A percentile compares a stretch with the other conserved stretches of the same genome.
phyloP scores from a whole-genome alignment of 2,113 vertebrate genomes.

The Loxodonta africana region DNA sequence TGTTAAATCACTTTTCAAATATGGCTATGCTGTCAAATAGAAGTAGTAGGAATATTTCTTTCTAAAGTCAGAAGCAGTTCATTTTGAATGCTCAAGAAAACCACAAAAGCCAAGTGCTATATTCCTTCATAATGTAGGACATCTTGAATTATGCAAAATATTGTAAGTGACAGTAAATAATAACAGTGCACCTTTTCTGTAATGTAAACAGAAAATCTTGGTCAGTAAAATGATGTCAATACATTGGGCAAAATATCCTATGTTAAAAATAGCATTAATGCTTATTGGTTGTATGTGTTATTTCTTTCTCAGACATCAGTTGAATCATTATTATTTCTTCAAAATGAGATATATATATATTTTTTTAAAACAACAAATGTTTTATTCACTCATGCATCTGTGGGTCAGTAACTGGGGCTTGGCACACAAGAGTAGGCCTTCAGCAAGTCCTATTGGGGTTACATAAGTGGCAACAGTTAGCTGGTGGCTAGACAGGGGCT shows the following conservation, averaged over 20 bases:
- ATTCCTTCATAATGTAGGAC: conserved; percentile 30
- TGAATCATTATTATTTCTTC: not conserved
- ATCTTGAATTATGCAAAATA: not conserved
- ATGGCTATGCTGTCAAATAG: conserved; percentile 24
- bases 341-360: too few relatives aligned
- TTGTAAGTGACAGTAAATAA: conserved; percentile 35
- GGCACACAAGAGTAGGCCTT: not conserved
- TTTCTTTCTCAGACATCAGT: not conserved
- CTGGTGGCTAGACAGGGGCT: not conserved
- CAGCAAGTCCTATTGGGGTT: not conserved
- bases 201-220: not conserved
- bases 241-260: not conserved
- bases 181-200: not conserved
- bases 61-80: not conserved
- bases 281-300: not conserved
- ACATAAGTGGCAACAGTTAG: too few relatives aligned
- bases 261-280: conserved; percentile 37
- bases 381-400: not conserved
- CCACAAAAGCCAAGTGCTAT: not conserved
- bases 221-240: not conserved
- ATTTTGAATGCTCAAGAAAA: conserved; percentile 40
- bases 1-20: conserved; percentile 55
- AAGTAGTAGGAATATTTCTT: not conserved
- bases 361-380: too few relatives aligned
- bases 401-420: not conserved